A percentile compares a stretch with the other conserved stretches of the same genome.
Conservation (phyloP, 2,797 vertebrate genomes). For the Syncerus caffer region DNA sequence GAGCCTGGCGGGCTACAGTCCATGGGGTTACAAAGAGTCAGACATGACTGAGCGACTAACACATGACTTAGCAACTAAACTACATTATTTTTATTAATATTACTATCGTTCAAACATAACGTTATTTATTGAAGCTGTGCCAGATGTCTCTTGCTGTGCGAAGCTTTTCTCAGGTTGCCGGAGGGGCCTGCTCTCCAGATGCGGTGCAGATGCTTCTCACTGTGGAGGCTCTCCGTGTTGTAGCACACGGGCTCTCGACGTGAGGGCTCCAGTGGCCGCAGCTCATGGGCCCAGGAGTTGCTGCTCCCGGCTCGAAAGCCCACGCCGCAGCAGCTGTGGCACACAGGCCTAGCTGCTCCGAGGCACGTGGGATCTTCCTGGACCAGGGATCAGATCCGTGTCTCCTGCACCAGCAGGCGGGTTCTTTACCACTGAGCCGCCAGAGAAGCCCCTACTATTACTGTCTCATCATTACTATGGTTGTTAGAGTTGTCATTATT, state of each 20-base stretch:
- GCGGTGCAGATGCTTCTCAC: accelerated
- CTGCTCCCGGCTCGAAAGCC: background rate
- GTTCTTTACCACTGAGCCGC: background rate
- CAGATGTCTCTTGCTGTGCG: background rate
- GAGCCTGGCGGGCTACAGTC: background rate
- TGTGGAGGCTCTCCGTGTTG: accelerated
- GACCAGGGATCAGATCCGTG: background rate
- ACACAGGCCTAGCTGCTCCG: accelerated
- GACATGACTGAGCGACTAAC: background rate
- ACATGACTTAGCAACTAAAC: background rate
- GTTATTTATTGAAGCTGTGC: background rate
- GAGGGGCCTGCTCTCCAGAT: background rate
- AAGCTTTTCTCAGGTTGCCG: background rate
- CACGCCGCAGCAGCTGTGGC: background rate
- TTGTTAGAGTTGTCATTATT: background rate
- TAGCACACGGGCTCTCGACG: accelerated
- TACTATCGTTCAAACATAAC: background rate
- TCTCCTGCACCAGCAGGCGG: background rate
- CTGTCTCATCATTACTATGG: background rate
- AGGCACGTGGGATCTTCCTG: background rate
- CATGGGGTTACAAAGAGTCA: background rate
- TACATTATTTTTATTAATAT: background rate
- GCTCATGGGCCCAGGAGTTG: background rate
- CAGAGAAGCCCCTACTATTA: background rate
- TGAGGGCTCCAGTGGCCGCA: accelerated